Evolutionary conservation across 1,140 invertebrate genomes (phyloP), one percentile per base, ranked within the genome.

Genomic region (Ptiloglossa arizonensis): DNA sequence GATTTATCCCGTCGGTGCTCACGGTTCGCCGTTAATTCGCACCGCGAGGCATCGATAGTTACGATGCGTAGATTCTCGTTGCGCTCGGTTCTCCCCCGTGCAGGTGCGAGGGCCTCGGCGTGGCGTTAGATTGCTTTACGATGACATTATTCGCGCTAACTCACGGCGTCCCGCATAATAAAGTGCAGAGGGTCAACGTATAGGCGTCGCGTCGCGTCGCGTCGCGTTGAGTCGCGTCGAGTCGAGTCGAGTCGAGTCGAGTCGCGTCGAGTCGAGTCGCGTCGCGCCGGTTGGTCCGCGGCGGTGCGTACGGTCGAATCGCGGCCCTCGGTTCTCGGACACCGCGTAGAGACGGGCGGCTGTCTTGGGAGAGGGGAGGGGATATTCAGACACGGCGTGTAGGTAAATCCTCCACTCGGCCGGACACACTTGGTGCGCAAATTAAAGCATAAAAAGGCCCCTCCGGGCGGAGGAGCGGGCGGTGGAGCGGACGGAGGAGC

Each of bases 111-210:
- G 46, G 63, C n/a, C n/a, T n/a, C n/a, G n/a, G 41, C 73, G 74
- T 76, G 66, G 66, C 79, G 68, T 54, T 24, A 87, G 88, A 90
- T 90, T 90, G 86, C 86, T 91, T 91, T 91, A 91, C 86, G 87
- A 85, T 85, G 87, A 89, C 88, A 89, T 90, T 90, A 91, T 89
- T 89, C 87, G 86, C 87, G 85, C 74, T 89, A 89, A 90, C 76
- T 87, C 86, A 88, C 69, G 82, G 82, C 80, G 81, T 50, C 69
- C 75, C 64, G 85, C 71, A 87, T 90, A 90, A 90, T 90, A 90
- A 91, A 90, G 88, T 84, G 82, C 81, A 79, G 60, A 76, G 82
- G 86, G 84, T 88, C 86, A 89, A 82, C 84, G 79, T 1, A 87
- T 86, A 83, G 82, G 50, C 62, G 48, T 80, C 41, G 46, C 41